Percentiles rank a stretch among this genome's conserved stretches.
These are phyloP conservation scores for Esox lucius DNA, from an alignment of 2,797 vertebrate genomes.

Conservation along the genomic window DNA sequence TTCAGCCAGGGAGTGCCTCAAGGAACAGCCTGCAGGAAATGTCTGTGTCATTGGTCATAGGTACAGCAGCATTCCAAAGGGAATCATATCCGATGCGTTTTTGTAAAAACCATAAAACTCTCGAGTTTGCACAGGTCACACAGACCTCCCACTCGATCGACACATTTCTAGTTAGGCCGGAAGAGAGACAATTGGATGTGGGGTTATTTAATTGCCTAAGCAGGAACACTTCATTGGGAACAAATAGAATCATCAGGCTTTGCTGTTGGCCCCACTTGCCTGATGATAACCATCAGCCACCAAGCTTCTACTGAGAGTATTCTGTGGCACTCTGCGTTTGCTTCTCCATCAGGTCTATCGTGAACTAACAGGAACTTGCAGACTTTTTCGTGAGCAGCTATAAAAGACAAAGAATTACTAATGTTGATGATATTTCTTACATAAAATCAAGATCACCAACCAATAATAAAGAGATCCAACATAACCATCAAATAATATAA, in stretches of 20 bases:
- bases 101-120: not conserved
- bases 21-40: conserved; percentile 2
- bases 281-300: not conserved
- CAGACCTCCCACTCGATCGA: not conserved
- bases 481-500: no score
- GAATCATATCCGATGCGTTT: not conserved
- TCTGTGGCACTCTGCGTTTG: no score
- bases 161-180: not conserved
- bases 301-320: no score
- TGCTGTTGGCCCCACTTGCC: not conserved
- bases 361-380: no score
- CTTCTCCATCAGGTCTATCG: no score
- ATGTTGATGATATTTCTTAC: no score
- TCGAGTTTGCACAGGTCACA: not conserved
- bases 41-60: conserved; percentile 1
- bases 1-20: not conserved
- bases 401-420: no score
- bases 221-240: not conserved
- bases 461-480: no score
- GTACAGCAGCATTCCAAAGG: not conserved
- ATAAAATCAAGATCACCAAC: no score
- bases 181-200: not conserved
- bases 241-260: not conserved
- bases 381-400: no score
- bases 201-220: not conserved